Evolutionary conservation across 2,113 vertebrate species (phyloP).

Genomic region (Macrotus californicus): DNA sequence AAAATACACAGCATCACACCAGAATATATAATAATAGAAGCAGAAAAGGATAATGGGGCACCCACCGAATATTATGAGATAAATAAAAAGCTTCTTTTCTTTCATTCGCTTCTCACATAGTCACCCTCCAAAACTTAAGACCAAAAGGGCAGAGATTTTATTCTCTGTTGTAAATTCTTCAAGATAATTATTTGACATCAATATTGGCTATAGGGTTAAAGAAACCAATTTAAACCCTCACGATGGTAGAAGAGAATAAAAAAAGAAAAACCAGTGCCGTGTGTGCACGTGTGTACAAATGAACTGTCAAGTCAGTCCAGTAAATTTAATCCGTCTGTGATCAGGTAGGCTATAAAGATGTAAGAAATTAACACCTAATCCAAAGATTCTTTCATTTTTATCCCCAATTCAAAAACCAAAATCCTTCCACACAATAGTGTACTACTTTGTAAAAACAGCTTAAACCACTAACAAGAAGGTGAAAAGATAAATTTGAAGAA

Average conservation of each 20-base stretch:
- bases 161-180: neutral
- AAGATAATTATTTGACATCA: neutral
- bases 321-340: neutral
- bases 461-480: neutral
- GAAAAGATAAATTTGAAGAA: neutral
- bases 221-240: neutral
- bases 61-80: neutral
- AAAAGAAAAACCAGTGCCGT: neutral
- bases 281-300: neutral
- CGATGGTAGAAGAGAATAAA: neutral
- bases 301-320: neutral
- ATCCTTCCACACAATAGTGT: neutral
- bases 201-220: neutral
- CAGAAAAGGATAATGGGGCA: neutral
- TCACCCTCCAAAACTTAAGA: neutral
- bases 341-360: neutral
- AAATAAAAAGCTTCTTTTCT: neutral
- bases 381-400: neutral
- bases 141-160: neutral
- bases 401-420: conserved; percentile 4
- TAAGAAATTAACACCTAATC: neutral
- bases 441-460: neutral
- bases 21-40: neutral
- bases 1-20: neutral
- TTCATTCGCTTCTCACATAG: neutral